Conservation (phyloP, 2,888 invertebrate genomes). For the Melanostoma mellinum region DNA sequence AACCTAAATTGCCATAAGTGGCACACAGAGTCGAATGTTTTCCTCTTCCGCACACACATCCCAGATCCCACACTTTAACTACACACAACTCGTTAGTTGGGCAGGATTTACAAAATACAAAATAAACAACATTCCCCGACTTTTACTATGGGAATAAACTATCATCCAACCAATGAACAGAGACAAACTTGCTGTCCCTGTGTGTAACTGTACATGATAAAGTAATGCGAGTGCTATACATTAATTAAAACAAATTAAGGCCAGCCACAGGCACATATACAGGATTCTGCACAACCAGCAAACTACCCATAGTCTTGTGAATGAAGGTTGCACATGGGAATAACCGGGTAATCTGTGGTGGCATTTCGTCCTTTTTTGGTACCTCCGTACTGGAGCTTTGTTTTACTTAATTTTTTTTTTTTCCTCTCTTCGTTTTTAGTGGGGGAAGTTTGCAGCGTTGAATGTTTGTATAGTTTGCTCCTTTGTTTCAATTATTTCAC, state of each 20-base stretch:
- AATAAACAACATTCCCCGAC: slow-evolving; percentile 44
- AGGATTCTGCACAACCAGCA: slow-evolving; percentile 32
- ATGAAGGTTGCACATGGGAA: slow-evolving; percentile 59
- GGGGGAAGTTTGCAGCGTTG: slow-evolving; percentile 4
- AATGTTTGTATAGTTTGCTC: slow-evolving; percentile 51
- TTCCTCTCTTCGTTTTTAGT: not conserved
- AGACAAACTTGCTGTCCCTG: slow-evolving; percentile 41
- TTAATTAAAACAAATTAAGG: slow-evolving; percentile 72
- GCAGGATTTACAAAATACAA: slow-evolving; percentile 4
- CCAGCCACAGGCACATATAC: slow-evolving; percentile 46
- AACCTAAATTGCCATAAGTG: slow-evolving; percentile 60
- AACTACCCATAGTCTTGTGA: slow-evolving; percentile 19
- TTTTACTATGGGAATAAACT: slow-evolving; percentile 62
- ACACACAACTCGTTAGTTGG: slow-evolving; percentile 18
- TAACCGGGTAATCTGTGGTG: slow-evolving; percentile 61
- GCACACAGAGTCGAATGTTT: slow-evolving; percentile 28
- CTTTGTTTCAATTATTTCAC: slow-evolving; percentile 69
- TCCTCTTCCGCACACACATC: not conserved
- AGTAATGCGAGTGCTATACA: slow-evolving; percentile 68
- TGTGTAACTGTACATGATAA: slow-evolving; percentile 47
- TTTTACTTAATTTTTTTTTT: not conserved
- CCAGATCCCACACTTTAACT: not conserved
- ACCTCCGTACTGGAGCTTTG: slow-evolving; percentile 21
- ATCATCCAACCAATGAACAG: slow-evolving; percentile 60
- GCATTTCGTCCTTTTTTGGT: slow-evolving; percentile 38